Conservation (phyloP, 2,888 invertebrate species). For the Calliopum simillimum region DNA sequence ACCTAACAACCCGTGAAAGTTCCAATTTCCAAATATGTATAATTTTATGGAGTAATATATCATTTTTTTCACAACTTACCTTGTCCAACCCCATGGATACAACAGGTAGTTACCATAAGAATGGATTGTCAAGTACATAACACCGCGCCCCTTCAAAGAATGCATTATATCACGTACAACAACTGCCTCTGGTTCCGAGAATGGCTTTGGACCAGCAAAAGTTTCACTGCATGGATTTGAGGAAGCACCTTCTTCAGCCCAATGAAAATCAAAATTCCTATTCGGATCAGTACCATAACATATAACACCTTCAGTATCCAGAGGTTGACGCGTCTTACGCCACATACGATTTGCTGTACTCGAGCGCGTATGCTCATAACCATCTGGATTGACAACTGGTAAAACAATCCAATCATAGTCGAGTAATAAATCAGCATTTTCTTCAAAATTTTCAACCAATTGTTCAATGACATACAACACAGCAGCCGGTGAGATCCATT, state of each 20-base stretch:
- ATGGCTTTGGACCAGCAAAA: constrained; percentile 73
- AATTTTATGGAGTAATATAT: too few relatives aligned
- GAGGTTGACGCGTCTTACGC: constrained; percentile 76
- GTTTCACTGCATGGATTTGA: constrained; percentile 70
- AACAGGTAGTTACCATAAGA: constrained; percentile 78
- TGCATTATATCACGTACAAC: constrained; percentile 72
- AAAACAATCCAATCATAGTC: constrained; percentile 75
- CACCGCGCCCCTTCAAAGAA: constrained; percentile 65
- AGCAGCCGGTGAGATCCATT: constrained; percentile 76
- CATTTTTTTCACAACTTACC: constrained; percentile 59
- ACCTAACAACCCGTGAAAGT: too few relatives aligned
- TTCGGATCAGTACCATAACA: constrained; percentile 82
- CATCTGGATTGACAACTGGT: constrained; percentile 78
- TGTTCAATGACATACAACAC: constrained; percentile 72
- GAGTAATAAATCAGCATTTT: constrained; percentile 68
- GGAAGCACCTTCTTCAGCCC: constrained; percentile 72
- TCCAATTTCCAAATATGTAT: too few relatives aligned
- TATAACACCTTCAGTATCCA: constrained; percentile 46
- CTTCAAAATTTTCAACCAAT: constrained; percentile 68
- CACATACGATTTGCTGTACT: constrained; percentile 67
- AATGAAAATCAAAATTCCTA: constrained; percentile 79
- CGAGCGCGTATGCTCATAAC: constrained; percentile 74
- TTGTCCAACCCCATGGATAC: constrained; percentile 76
- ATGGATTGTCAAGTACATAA: constrained; percentile 79
- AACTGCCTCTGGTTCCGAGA: constrained; percentile 77